Base-by-base conservation (phyloP, 2,113 vertebrate genomes). In the Coracopsis vasa region DNA sequence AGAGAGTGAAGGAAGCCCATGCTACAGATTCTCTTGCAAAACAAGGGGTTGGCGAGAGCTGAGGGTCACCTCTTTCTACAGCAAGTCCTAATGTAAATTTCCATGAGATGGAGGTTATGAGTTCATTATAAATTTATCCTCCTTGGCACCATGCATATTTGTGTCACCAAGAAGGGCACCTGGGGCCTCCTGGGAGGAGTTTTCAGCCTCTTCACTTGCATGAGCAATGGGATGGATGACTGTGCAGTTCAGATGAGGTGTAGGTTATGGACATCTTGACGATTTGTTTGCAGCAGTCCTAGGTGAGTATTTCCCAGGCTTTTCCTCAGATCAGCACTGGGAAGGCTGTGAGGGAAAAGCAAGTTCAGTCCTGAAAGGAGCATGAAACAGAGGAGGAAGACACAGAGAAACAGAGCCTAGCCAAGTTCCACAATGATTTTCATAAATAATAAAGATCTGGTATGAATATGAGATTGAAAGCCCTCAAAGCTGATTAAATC, bases 401-500 rank as follows among this genome's bases (percentile, higher is more conserved):
- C 56, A 27, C 0, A 3, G 74, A 47, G 66, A 53, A 60, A 33
- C 53, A 64, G 66, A 78, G 35, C 74, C 78, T 80, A 31, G 80
- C 21, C 39, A 75, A 77, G 45, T 67, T 85, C 70, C 45, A 66
- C 44, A 6, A 64, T 51, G 91, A 80, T 92, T 92, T 96, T 94
- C 86, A 86, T 75, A 87, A 42, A 84, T 88, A 73, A 92, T 84
- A 95, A 97, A 97, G 73, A 60, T 64, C 88, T 3, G 2, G 39
- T 77, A 89, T 42, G 56, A 75, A 93, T 25, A 60, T 50, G 60
- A 90, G 83, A 66, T 27, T 91, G 93, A 86, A 96, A 56, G 85
- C 24, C 77, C 78, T 89, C 90, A 86, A 97, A 97, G 85, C 97
- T 96, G 82, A 93, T 96, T 90, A 95, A 96, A 81, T 87, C 51